A percentile compares a stretch with the other conserved stretches of the same genome.
Evolutionary conservation across 2,888 invertebrate genomes (phyloP).

Genomic region (Drosophila monieri): DNA sequence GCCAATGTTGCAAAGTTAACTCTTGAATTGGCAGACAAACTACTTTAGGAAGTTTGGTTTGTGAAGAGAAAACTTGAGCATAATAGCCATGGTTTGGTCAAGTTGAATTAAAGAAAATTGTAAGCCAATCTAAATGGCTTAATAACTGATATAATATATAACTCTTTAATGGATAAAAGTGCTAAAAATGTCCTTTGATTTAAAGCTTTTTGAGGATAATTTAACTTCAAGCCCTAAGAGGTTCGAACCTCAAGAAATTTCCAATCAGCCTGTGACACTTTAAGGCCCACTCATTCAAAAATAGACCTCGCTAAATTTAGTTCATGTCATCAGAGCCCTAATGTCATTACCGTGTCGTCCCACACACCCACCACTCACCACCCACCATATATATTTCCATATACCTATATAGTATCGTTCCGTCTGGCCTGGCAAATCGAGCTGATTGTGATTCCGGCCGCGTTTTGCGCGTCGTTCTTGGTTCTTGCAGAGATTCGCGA

Average conservation of each 20-base stretch:
- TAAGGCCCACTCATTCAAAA: constrained; percentile 1
- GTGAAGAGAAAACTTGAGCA: neutral
- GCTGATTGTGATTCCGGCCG: constrained; percentile 42
- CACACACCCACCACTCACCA: neutral
- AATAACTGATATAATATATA: too few relatives aligned
- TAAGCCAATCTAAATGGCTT: too few relatives aligned
- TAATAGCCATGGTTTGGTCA: neutral
- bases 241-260: neutral
- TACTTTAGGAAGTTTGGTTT: neutral
- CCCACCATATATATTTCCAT: constrained; percentile 4
- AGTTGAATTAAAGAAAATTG: neutral
- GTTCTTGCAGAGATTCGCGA: constrained; percentile 89
- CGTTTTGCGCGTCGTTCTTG: constrained; percentile 28
- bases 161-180: too few relatives aligned
- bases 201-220: too few relatives aligned
- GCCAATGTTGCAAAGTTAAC: neutral
- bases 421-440: constrained; percentile 19
- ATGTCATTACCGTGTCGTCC: constrained; percentile 9
- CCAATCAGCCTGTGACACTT: constrained; percentile 14
- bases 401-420: neutral
- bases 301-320: constrained; percentile 8
- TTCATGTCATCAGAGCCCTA: constrained; percentile 31
- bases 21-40: neutral
- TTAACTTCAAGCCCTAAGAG: too few relatives aligned
- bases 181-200: too few relatives aligned